Evolutionary conservation across 2,113 vertebrate species (phyloP).

Genomic region (Pachypanchax playfairii): DNA sequence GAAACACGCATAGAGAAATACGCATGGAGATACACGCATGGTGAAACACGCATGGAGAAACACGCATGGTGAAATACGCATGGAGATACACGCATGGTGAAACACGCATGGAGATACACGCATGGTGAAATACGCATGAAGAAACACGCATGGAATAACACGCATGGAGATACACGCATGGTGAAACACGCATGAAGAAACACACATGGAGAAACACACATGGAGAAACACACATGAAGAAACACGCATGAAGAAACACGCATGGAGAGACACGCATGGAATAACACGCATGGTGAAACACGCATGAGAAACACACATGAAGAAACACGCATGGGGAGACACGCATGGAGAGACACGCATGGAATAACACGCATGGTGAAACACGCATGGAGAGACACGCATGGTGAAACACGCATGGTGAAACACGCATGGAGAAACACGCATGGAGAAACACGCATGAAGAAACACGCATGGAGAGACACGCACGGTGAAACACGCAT

Average conservation of each 20-base stretch:
- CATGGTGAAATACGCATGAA: too few relatives aligned
- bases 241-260: not conserved
- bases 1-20: not conserved
- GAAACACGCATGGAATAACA: not conserved
- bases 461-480: not conserved
- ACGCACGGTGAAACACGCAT: too few relatives aligned
- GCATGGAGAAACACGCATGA: too few relatives aligned
- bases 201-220: too few relatives aligned
- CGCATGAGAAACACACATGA: too few relatives aligned
- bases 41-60: not conserved
- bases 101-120: not conserved
- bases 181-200: not conserved
- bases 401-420: not conserved
- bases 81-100: too few relatives aligned
- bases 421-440: not conserved
- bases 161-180: too few relatives aligned
- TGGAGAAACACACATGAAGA: not conserved
- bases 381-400: conserved; percentile 93
- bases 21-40: too few relatives aligned
- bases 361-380: not conserved
- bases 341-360: too few relatives aligned
- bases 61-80: too few relatives aligned
- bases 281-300: too few relatives aligned
- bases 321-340: not conserved
- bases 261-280: too few relatives aligned